Conservation (phyloP, 2,797 vertebrate species). For the Emydoidea blandingii region DNA sequence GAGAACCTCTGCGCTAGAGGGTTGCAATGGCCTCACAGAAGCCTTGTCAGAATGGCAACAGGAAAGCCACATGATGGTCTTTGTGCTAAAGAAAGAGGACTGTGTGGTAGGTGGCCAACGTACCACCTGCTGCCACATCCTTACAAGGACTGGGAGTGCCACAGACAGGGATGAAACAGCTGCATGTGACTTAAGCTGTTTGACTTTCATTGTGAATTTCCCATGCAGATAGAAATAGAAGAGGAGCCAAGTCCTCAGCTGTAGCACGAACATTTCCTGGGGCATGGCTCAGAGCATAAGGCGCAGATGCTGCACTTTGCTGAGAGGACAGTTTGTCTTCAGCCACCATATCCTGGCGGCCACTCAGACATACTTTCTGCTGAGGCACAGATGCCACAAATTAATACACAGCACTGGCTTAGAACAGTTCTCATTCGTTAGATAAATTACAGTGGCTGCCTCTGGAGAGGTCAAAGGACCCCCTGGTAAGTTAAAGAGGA, state of each 20-base stretch:
- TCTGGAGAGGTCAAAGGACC: not conserved
- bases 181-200: not conserved
- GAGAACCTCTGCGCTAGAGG: no score
- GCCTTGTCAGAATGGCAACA: not conserved
- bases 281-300: not conserved
- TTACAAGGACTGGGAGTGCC: no score
- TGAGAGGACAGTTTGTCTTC: not conserved
- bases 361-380: not conserved
- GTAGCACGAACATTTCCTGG: not conserved
- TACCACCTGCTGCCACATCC: not conserved
- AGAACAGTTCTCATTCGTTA: not conserved
- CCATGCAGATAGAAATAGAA: not conserved
- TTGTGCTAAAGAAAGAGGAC: not conserved
- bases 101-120: not conserved
- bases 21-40: not conserved
- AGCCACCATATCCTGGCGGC: not conserved
- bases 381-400: not conserved
- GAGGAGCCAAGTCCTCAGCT: not conserved
- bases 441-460: not conserved
- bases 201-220: not conserved
- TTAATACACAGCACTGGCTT: not conserved
- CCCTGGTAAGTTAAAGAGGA: not conserved
- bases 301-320: not conserved
- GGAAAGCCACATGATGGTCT: not conserved
- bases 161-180: not conserved